Conservation (phyloP, 2,113 vertebrate genomes). For the Peromyscus leucopus region DNA sequence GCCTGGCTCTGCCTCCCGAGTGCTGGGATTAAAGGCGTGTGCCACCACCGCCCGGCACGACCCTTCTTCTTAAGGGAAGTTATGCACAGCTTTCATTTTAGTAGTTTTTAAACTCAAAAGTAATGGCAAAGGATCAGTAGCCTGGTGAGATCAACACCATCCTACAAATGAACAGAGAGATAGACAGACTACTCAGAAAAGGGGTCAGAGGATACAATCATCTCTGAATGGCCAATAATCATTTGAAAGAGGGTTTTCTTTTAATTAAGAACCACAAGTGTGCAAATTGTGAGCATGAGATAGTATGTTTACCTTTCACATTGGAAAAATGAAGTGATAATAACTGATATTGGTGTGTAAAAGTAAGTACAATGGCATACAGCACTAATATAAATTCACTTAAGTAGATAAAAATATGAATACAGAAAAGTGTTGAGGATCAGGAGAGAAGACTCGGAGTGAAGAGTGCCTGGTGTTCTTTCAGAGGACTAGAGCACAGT, state of each 20-base stretch:
- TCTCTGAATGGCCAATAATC: slow-evolving; percentile 16
- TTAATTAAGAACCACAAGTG: slow-evolving; percentile 54
- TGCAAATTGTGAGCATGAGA: not conserved
- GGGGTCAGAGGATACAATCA: not conserved
- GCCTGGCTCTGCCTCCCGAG: no score
- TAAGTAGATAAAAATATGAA: not conserved
- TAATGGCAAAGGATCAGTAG: slow-evolving; percentile 9
- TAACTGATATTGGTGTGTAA: not conserved
- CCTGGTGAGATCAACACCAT: not conserved
- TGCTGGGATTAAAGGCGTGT: no score
- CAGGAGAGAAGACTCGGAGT: not conserved
- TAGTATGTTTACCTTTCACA: slow-evolving; percentile 12
- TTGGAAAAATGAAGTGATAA: not conserved
- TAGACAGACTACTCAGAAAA: not conserved
- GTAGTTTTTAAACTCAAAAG: slow-evolving; percentile 14
- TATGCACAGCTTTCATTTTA: slow-evolving; percentile 41
- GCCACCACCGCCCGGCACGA: no score
- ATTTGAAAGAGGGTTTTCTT: not conserved
- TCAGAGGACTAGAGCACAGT: not conserved
- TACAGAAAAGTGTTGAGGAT: not conserved
- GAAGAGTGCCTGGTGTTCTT: not conserved
- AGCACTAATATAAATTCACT: not conserved
- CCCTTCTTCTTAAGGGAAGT: slow-evolving; percentile 36
- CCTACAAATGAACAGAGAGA: slow-evolving; percentile 50
- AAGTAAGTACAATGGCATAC: not conserved